phyloP scores from a whole-genome alignment of 1,140 invertebrate species.

The Cardiocondyla obscurior region DNA sequence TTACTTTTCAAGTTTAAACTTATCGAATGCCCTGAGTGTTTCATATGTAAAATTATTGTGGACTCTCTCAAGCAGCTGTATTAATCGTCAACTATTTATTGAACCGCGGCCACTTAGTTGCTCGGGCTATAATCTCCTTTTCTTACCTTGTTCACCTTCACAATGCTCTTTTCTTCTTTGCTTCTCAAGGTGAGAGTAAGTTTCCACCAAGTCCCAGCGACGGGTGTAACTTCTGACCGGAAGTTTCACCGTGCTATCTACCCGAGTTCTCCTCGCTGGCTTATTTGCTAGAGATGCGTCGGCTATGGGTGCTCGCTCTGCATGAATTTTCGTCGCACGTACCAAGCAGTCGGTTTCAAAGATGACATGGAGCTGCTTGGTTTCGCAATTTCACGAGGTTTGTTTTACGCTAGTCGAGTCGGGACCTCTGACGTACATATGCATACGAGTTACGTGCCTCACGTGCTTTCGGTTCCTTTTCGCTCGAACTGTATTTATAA shows the following conservation, averaged over 20 bases:
- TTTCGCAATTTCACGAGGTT: conserved; percentile 45
- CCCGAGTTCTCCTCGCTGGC: conserved; percentile 40
- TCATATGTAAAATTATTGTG: not conserved
- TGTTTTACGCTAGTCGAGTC: conserved; percentile 39
- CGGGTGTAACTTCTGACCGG: conserved; percentile 56
- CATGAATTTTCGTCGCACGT: conserved; percentile 54
- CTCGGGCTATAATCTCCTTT: conserved; percentile 38
- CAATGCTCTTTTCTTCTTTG: conserved; percentile 4
- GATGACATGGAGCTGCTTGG: conserved; percentile 49
- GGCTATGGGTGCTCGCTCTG: conserved; percentile 31
- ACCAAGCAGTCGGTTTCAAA: conserved; percentile 51
- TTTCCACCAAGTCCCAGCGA: conserved; percentile 52
- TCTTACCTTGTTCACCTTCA: conserved; percentile 6
- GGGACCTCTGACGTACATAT: not conserved
- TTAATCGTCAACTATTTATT: conserved; percentile 58
- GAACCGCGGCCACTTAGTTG: conserved; percentile 42
- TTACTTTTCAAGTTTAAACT: not conserved
- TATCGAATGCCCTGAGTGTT: not conserved
- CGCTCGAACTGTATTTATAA: conserved; percentile 5
- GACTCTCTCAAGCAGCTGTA: not conserved
- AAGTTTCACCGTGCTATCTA: conserved; percentile 53
- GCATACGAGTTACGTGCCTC: conserved; percentile 12
- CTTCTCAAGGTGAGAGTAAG: conserved; percentile 49
- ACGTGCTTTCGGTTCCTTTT: not conserved
- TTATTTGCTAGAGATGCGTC: conserved; percentile 36